Evolutionary conservation across 2,888 invertebrate species (phyloP).

Genomic region (Harpagoxenus sublaevis): DNA sequence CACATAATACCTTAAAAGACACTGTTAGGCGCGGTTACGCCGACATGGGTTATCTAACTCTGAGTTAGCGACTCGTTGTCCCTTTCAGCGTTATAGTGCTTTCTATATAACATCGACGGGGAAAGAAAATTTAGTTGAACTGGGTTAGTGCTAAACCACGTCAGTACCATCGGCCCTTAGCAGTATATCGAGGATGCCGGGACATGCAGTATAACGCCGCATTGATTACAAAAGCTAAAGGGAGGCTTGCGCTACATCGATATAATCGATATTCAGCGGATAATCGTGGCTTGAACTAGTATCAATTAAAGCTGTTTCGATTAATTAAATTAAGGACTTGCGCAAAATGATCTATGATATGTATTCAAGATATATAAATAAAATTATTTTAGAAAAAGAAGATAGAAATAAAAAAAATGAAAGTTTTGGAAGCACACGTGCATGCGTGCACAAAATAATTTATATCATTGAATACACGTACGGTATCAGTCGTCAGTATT

Average conservation of each 20-base stretch:
- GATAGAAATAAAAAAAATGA: neutral
- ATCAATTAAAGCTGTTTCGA: constrained; percentile 29
- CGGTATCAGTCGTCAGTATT: neutral
- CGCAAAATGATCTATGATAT: neutral
- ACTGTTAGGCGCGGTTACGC: constrained; percentile 38
- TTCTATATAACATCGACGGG: constrained; percentile 33
- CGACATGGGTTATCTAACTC: constrained; percentile 31
- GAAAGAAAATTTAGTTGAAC: constrained; percentile 56
- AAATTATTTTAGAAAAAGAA: neutral
- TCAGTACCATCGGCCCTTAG: constrained; percentile 38
- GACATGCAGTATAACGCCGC: constrained; percentile 48
- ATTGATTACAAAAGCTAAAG: constrained; percentile 54
- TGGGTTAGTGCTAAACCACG: constrained; percentile 46
- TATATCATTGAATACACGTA: neutral
- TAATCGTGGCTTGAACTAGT: constrained; percentile 36
- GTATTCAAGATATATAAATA: neutral
- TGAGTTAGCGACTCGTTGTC: constrained; percentile 40
- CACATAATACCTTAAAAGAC: constrained; percentile 41
- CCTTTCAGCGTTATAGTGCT: constrained; percentile 38
- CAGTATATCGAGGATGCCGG: constrained; percentile 31
- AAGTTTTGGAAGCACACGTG: neutral
- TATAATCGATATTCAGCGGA: constrained; percentile 48
- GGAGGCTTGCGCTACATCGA: constrained; percentile 38
- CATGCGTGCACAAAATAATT: neutral
- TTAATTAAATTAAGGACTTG: constrained; percentile 26